Conservation (phyloP, 1,140 invertebrate species). For the Amphibalanus amphitrite region DNA sequence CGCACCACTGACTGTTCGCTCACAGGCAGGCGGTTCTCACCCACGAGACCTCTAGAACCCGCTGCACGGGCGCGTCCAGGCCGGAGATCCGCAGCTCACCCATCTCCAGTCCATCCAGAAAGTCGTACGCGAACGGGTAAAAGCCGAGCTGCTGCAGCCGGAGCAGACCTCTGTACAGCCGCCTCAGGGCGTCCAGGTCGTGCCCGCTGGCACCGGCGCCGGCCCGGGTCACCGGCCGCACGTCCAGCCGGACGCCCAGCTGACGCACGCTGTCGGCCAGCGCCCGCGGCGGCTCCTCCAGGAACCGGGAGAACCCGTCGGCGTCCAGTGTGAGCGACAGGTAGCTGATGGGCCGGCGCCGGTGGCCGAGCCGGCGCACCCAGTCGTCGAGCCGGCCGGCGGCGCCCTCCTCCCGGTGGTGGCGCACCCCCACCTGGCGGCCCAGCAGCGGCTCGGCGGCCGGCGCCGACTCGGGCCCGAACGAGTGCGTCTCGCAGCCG, state of each 20-base stretch:
- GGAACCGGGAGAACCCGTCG: neutral
- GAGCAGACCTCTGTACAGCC: neutral
- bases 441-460: neutral
- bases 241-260: neutral
- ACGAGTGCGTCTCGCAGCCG: conserved; percentile 24
- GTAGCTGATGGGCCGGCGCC: neutral
- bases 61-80: neutral
- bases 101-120: neutral
- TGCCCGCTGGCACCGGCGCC: too few species aligned
- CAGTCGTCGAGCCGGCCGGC: neutral
- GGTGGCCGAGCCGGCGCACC: neutral
- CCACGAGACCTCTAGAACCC: neutral
- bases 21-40: neutral
- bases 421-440: neutral
- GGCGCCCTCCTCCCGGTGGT: neutral
- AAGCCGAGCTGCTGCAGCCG: neutral
- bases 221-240: neutral
- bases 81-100: neutral
- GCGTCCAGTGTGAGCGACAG: neutral
- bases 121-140: neutral
- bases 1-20: neutral
- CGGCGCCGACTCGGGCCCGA: conserved; percentile 8
- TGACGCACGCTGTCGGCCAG: neutral
- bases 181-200: neutral
- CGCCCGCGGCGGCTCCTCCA: neutral